Evolutionary conservation across 1,140 invertebrate species (phyloP).

Genomic region (Chlorops oryzae): DNA sequence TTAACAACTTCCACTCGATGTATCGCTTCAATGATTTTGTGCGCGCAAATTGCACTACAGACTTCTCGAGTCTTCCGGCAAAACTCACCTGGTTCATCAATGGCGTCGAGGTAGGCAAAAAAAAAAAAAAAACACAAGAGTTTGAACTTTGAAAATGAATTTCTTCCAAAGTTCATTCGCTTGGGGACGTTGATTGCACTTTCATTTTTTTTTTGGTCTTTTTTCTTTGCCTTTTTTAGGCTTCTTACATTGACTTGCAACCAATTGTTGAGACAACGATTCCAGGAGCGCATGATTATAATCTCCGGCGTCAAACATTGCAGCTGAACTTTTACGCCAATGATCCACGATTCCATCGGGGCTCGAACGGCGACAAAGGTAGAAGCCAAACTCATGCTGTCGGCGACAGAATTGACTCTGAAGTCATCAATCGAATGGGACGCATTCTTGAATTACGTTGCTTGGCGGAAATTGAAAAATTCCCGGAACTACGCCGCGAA

Average conservation of each 20-base stretch:
- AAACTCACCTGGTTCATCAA: slow-evolving; percentile 60
- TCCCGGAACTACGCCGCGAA: slow-evolving; percentile 39
- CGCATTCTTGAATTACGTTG: slow-evolving; percentile 37
- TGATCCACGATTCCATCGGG: slow-evolving; percentile 41
- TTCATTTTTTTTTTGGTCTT: too few species aligned
- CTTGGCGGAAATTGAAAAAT: slow-evolving; percentile 45
- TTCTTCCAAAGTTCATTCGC: too few species aligned
- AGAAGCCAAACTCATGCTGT: too few species aligned
- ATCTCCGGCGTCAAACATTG: slow-evolving; percentile 32
- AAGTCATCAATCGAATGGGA: slow-evolving; percentile 19
- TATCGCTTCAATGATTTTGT: slow-evolving; percentile 55
- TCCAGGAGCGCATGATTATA: slow-evolving; percentile 41
- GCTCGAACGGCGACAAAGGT: too few species aligned
- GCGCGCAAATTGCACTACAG: slow-evolving; percentile 55
- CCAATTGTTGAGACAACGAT: slow-evolving; percentile 39
- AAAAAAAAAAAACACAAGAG: too few species aligned
- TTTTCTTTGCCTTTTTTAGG: too few species aligned
- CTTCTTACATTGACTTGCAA: slow-evolving; percentile 34
- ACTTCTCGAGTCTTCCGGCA: slow-evolving; percentile 54
- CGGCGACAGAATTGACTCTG: too few species aligned
- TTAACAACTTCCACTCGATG: slow-evolving; percentile 51
- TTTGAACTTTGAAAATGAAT: too few species aligned
- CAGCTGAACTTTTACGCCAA: slow-evolving; percentile 43
- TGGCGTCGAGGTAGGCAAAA: slow-evolving; percentile 54
- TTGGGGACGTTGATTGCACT: too few species aligned